Percentiles rank a stretch among this genome's conserved stretches.
phyloP scores from a whole-genome alignment of 2,113 vertebrate genomes.

The Catharus minimus region DNA sequence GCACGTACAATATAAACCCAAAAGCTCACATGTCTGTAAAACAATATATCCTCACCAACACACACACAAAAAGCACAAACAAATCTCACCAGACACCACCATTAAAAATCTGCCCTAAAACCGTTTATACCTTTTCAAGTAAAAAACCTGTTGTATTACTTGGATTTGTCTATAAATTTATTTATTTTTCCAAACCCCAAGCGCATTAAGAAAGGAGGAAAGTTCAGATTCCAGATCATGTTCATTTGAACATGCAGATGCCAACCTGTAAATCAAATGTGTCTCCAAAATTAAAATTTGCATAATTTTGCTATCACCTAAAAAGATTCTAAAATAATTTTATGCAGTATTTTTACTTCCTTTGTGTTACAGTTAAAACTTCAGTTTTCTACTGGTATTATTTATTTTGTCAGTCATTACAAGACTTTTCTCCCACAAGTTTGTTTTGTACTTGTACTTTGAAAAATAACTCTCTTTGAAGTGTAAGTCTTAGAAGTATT shows the following conservation, averaged over 20 bases:
- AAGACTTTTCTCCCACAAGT: background rate
- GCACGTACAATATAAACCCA: background rate
- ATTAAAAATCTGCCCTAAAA: background rate
- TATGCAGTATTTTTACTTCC: background rate
- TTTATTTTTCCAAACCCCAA: background rate
- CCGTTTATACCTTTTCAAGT: background rate
- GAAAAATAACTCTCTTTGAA: background rate
- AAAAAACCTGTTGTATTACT: background rate
- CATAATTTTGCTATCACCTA: background rate
- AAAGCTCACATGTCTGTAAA: background rate
- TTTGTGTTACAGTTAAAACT: background rate
- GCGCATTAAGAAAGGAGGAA: background rate
- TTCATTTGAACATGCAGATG: background rate
- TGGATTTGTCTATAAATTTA: background rate
- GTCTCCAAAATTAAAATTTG: background rate
- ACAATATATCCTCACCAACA: background rate
- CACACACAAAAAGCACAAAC: background rate
- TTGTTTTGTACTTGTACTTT: background rate
- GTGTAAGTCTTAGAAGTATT: background rate
- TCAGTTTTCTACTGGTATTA: background rate
- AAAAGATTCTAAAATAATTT: accelerated
- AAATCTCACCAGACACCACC: background rate
- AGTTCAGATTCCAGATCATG: background rate
- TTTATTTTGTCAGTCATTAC: background rate
- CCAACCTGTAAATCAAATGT: background rate